phyloP scores from a whole-genome alignment of 2,888 invertebrate genomes.

The Pyrrhosoma nymphula region DNA sequence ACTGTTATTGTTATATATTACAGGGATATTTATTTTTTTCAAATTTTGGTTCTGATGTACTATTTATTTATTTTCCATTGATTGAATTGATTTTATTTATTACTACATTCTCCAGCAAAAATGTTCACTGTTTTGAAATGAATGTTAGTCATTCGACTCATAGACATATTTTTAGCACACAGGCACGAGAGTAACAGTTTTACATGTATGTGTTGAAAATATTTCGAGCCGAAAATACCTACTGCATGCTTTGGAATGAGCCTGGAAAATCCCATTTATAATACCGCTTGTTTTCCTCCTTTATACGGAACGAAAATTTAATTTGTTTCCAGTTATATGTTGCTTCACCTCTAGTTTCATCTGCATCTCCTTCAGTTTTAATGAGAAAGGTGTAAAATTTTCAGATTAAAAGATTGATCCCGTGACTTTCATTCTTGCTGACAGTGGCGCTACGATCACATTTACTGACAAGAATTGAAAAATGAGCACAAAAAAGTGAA shows the following conservation, averaged over 20 bases:
- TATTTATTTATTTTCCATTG: no score
- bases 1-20: no score
- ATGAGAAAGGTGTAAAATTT: neutral
- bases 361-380: neutral
- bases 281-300: neutral
- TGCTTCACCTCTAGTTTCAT: neutral
- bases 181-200: no score
- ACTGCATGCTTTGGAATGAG: neutral
- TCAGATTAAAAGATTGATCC: neutral
- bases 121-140: no score
- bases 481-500: neutral
- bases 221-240: neutral
- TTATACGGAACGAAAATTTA: neutral
- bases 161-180: no score
- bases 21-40: no score
- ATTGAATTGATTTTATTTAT: no score
- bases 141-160: no score
- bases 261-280: neutral
- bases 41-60: no score
- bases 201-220: neutral
- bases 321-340: neutral
- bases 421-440: neutral
- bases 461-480: neutral
- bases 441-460: neutral
- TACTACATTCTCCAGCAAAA: no score